phyloP scores from a whole-genome alignment of 2,797 vertebrate genomes.

The Gallirallus australis region DNA sequence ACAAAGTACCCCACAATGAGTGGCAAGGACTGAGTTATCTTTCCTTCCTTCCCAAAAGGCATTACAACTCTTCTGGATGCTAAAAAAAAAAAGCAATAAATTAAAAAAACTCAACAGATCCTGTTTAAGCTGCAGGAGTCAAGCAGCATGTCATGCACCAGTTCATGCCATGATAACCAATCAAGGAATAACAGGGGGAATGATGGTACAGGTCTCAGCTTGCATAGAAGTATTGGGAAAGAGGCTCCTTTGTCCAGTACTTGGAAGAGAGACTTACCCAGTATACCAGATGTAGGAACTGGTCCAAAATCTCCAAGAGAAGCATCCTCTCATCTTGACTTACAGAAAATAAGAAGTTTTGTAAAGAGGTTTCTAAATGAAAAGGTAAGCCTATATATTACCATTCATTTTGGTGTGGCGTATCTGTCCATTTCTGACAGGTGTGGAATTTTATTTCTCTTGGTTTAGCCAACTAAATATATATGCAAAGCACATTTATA shows the following conservation, averaged over 20 bases:
- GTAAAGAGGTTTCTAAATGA: not conserved
- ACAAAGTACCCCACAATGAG: rapidly evolving
- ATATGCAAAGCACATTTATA: not conserved
- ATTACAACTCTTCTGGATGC: not conserved
- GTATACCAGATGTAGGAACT: not conserved
- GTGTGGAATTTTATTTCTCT: not conserved
- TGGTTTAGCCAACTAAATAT: not conserved
- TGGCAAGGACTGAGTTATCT: not conserved
- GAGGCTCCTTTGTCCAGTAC: not conserved
- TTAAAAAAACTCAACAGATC: not conserved
- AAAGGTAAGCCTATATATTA: not conserved
- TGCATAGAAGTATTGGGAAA: not conserved
- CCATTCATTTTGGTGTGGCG: not conserved
- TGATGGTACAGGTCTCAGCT: not conserved
- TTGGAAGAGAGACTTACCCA: not conserved
- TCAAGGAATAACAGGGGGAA: not conserved
- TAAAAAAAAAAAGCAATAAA: not conserved
- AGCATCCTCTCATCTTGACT: not conserved
- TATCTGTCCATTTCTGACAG: not conserved
- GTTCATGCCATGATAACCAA: not conserved
- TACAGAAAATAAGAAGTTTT: not conserved
- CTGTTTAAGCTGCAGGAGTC: not conserved
- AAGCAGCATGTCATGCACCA: rapidly evolving
- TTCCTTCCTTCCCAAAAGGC: not conserved
- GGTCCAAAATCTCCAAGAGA: not conserved